phyloP scores from a whole-genome alignment of 2,797 vertebrate species.

The Hapalemur alaotrensis region DNA sequence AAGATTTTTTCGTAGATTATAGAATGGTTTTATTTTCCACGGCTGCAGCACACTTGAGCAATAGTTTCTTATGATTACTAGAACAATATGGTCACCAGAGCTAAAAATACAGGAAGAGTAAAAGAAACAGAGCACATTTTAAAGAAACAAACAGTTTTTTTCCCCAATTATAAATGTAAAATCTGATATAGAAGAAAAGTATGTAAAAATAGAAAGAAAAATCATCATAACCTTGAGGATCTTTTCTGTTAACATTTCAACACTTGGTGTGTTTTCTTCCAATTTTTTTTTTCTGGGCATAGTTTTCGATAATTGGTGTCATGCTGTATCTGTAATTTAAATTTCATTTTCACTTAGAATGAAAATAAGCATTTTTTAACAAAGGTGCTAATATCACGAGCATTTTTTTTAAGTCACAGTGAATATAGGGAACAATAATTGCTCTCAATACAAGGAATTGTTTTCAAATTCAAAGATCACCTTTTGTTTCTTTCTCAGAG shows the following conservation, averaged over 20 bases:
- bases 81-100: conserved; percentile 68
- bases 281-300: not conserved
- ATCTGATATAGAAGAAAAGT: conserved; percentile 11
- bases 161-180: not conserved
- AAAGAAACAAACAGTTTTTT: not conserved
- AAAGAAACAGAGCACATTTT: conserved; percentile 35
- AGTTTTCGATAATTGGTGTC: conserved; percentile 39
- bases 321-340: conserved; percentile 48
- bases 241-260: not conserved
- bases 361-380: conserved; percentile 26
- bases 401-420: conserved; percentile 51
- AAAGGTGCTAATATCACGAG: not conserved
- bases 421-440: conserved; percentile 55
- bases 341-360: conserved; percentile 28
- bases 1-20: conserved; percentile 44
- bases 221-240: not conserved
- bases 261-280: conserved; percentile 34
- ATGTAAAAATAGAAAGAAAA: not conserved
- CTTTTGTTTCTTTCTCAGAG: conserved; percentile 73
- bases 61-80: conserved; percentile 56
- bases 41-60: conserved; percentile 50
- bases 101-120: conserved; percentile 49
- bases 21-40: conserved; percentile 71
- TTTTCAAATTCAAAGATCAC: conserved; percentile 75
- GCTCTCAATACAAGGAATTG: conserved; percentile 40